Evolutionary conservation across 1,140 invertebrate genomes (phyloP), one percentile per base, ranked within the genome.

Genomic region (Meloidogyne floridensis): DNA sequence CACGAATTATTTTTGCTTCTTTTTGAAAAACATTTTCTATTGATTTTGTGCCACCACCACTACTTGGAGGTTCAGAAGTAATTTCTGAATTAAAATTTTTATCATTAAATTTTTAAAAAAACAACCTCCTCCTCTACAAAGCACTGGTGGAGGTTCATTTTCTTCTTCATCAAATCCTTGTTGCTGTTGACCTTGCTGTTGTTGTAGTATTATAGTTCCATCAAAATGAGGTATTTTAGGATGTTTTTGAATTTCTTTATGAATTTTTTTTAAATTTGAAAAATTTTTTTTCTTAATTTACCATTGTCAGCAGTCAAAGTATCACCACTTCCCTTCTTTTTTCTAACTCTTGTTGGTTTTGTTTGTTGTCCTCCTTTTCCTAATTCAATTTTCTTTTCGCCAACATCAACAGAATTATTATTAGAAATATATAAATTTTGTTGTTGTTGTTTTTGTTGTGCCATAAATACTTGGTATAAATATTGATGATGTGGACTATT

Each of bases 91-190:
- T 32, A 79, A 74, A 18, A 78, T 7, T 8, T 5, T 42, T 18
- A 13, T 13, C 5, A 20, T 42, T 2, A 15, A 13, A 32, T 78
- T n/a, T 53, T 69, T 69, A 43, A 54, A 43, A 54, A 18, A 42
- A 32, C 1, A 32, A 32, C 32, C 32, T 32, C 65, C 65, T 72
- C 80, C 80, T 69, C 80, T 72, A 43, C 80, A 81, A 8, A 81
- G 73, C 72, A 81, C 72, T 18, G 80, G 80, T 47, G 80, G 80
- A 18, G 80, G 80, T 51, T 81, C 80, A 47, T 81, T 81, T 54
- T 81, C 80, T 65, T 81, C 80, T 18, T 81, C 80, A 72, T 81
- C 80, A 32, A 79, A 69, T 32, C 13, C 56, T 72, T 43, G 10
- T 18, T 43, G n/a, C n/a, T n/a, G 15, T 7, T 42, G 9, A 13